phyloP scores from a whole-genome alignment of 1,140 invertebrate genomes.

The Liolophura sinensis region DNA sequence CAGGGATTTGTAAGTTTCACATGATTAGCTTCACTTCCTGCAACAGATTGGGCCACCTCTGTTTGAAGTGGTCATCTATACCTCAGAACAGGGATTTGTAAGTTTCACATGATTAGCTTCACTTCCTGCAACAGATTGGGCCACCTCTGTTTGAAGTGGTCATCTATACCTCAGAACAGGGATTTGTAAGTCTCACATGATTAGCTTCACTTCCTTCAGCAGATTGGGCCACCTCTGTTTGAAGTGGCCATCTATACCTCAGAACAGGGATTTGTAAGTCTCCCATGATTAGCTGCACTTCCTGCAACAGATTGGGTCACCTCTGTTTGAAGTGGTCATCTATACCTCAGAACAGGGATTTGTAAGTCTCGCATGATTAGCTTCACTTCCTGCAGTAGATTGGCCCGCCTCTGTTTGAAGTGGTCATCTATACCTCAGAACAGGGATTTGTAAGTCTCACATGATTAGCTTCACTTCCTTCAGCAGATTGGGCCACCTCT shows the following conservation, averaged over 20 bases:
- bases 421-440: conserved; percentile 96
- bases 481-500: no score
- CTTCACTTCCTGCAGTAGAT: no score
- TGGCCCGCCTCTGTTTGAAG: conserved; percentile 92
- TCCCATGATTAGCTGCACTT: no score
- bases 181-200: conserved; percentile 70
- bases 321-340: conserved; percentile 94
- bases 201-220: no score
- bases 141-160: conserved; percentile 95
- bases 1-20: conserved; percentile 70
- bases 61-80: conserved; percentile 98
- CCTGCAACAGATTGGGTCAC: conserved; percentile 83
- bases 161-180: conserved; percentile 92
- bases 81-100: conserved; percentile 84
- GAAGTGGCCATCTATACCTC: conserved; percentile 97
- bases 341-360: conserved; percentile 91
- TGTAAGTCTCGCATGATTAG: no score
- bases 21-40: conserved; percentile 69
- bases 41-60: conserved; percentile 84
- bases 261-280: conserved; percentile 77
- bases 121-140: no score
- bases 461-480: no score
- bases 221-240: conserved; percentile 85
- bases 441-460: conserved; percentile 73
- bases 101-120: no score